Evolutionary conservation across 1,140 invertebrate species (phyloP).

Genomic region (Epicauta chinensis): DNA sequence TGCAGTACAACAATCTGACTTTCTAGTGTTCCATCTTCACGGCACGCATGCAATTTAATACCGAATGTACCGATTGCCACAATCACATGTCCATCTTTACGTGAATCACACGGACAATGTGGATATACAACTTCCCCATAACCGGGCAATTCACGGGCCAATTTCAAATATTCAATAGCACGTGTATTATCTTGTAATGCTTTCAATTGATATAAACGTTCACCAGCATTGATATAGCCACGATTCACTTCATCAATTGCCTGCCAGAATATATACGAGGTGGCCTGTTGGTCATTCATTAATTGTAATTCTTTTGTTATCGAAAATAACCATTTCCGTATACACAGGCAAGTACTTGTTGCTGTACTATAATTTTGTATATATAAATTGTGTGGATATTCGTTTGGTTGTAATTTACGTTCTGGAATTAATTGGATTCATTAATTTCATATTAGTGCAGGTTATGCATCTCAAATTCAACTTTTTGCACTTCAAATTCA

Average conservation of each 20-base stretch:
- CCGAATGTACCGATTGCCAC: conserved; percentile 63
- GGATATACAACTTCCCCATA: conserved; percentile 92
- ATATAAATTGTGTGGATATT: conserved; percentile 95
- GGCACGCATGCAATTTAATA: conserved; percentile 82
- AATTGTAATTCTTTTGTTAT: conserved; percentile 65
- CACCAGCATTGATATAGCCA: conserved; percentile 82
- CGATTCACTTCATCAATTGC: conserved; percentile 93
- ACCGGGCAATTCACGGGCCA: conserved; percentile 79
- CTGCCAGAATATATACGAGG: conserved; percentile 75
- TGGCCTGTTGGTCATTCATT: conserved; percentile 55
- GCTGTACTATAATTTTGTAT: conserved; percentile 99
- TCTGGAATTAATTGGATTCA: conserved; percentile 64
- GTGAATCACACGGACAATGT: conserved; percentile 89
- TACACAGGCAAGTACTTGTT: conserved; percentile 87
- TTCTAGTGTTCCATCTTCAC: conserved; percentile 78
- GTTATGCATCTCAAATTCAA: too few relatives aligned
- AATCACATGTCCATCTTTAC: conserved; percentile 87
- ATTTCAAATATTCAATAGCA: conserved; percentile 81
- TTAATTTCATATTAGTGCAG: too few relatives aligned
- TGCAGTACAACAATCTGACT: conserved; percentile 75
- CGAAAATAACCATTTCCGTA: conserved; percentile 93
- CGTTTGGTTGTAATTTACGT: conserved; percentile 86
- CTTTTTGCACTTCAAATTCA: too few relatives aligned
- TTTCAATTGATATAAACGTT: conserved; percentile 90
- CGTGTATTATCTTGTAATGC: conserved; percentile 85